phyloP scores from a whole-genome alignment of 2,113 vertebrate species.

The Mastomys natalensis region DNA sequence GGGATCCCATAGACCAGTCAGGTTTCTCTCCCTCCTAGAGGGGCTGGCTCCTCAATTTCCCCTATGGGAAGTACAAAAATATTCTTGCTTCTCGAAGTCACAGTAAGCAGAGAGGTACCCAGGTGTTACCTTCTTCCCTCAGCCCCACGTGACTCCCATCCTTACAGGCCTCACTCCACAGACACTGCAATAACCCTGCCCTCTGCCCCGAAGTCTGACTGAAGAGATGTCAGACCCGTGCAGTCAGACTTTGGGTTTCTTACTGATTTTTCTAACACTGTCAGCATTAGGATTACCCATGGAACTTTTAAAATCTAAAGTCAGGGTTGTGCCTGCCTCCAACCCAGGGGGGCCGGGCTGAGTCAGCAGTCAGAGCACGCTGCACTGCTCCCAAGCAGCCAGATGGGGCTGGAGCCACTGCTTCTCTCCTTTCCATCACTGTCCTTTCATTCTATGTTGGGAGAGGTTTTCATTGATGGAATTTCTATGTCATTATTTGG shows the following conservation, averaged over 20 bases:
- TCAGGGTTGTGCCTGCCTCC: background rate
- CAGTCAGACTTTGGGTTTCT: background rate
- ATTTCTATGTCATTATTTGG: conserved; percentile 29
- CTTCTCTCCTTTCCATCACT: background rate
- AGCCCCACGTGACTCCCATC: background rate
- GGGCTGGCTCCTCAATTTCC: background rate
- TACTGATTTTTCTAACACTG: background rate
- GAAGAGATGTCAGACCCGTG: background rate
- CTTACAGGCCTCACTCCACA: background rate
- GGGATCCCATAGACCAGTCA: background rate
- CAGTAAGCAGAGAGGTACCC: background rate
- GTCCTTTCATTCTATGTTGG: background rate
- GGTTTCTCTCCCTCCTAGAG: background rate
- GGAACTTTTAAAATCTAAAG: background rate
- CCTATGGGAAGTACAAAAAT: background rate
- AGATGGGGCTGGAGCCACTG: background rate
- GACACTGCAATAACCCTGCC: background rate
- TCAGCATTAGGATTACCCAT: background rate
- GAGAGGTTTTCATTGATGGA: background rate
- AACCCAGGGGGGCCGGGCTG: background rate
- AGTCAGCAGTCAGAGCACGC: background rate
- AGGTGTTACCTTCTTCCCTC: background rate
- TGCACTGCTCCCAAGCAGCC: background rate
- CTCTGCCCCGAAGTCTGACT: background rate
- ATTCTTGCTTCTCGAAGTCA: background rate